Base-by-base conservation (phyloP, 1,140 invertebrate genomes). In the Venturia canescens region DNA sequence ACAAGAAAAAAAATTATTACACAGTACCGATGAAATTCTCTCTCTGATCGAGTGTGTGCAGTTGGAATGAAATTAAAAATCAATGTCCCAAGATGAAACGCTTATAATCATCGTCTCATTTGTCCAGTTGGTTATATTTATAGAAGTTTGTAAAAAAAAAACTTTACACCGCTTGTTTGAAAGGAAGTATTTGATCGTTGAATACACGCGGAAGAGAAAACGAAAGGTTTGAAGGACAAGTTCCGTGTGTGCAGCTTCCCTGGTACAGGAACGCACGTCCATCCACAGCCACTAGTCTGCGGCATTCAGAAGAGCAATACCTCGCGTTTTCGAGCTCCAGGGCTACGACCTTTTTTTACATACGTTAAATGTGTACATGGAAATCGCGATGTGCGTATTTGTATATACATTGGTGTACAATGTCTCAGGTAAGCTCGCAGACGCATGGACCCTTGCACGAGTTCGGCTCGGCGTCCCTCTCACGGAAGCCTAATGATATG, bases 401-500 rank as follows among this genome's bases (percentile, higher is more conserved):
- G n/a, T n/a, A n/a, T n/a, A 63, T 63, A 26, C 3, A 69, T 31
- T 69, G 0, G 27, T 29, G 27, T 69, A 27, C 53, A 31, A 44
- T 29, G 66, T 53, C 57, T 76, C 80, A 81, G 74, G 80, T 81
- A 81, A 78, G 66, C 80, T 23, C 29, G 34, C 60, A 27, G 57
- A 18, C 23, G 3, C 53, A 15, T 60, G n/a, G 53, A 53, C 72
- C 29, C 72, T 76, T 63, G 18, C 26, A 21, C 72, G 57, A 60
- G 38, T 44, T 44, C 13, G 7, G 38, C 38, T 44, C 38, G 60
- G 82, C 13, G 78, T 66, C 57, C 79, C 80, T 81, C 83, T 78
- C 83, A 76, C 78, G 69, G 69, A 60, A 50, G 66, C 77, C 82
- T 83, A 84, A 84, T 84, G 72, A 83, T 84, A 84, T 84, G 83